Percentiles rank a stretch among this genome's conserved stretches.
Conservation (phyloP, 2,888 invertebrate species). For the Mimas tiliae region DNA sequence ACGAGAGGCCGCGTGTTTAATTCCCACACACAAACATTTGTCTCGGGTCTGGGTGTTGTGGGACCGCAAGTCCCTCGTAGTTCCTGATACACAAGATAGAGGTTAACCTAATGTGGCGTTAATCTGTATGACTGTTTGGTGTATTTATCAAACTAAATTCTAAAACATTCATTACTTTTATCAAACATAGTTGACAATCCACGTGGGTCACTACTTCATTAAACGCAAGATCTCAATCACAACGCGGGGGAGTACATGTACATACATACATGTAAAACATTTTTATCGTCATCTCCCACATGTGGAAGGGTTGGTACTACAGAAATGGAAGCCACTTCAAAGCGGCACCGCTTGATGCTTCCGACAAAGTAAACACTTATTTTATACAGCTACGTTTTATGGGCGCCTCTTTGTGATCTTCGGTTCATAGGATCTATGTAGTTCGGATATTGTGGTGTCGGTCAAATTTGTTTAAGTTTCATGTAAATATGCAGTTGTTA, state of each 20-base stretch:
- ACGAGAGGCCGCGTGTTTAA: no score
- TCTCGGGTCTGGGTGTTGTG: no score
- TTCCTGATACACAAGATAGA: no score
- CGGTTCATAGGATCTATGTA: constrained; percentile 27
- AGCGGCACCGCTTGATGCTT: constrained; percentile 59
- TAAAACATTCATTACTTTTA: neutral
- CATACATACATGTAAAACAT: constrained; percentile 30
- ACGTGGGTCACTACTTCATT: constrained; percentile 14
- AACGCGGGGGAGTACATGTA: constrained; percentile 25
- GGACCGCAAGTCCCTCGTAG: no score
- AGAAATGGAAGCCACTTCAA: constrained; percentile 80
- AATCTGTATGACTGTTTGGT: no score
- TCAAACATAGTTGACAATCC: neutral
- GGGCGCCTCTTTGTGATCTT: constrained; percentile 62
- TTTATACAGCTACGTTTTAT: constrained; percentile 67
- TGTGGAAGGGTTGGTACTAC: constrained; percentile 72
- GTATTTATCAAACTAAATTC: no score
- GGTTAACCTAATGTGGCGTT: no score
- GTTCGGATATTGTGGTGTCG: constrained; percentile 30
- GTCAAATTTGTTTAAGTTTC: constrained; percentile 23
- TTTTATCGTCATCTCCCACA: constrained; percentile 65
- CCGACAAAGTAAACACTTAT: constrained; percentile 76
- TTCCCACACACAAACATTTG: no score
- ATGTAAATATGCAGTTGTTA: neutral
- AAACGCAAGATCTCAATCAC: constrained; percentile 28